phyloP scores from a whole-genome alignment of 2,888 invertebrate genomes.

The Clunio marinus region DNA sequence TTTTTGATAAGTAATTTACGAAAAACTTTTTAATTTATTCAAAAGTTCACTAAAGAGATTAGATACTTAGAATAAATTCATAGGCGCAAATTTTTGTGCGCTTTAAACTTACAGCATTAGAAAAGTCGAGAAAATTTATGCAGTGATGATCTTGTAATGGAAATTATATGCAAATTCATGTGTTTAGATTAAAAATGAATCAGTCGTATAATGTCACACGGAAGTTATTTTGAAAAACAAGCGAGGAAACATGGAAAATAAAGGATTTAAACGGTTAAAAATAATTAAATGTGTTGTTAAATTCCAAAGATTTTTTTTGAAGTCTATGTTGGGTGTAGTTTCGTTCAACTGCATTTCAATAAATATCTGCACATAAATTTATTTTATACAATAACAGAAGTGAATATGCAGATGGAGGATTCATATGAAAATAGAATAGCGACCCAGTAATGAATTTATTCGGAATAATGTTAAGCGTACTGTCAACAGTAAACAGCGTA shows the following conservation, averaged over 20 bases:
- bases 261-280: too few relatives aligned
- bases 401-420: too few relatives aligned
- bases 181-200: too few relatives aligned
- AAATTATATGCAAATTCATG: constrained; percentile 35
- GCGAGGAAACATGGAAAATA: too few relatives aligned
- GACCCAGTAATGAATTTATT: constrained; percentile 19
- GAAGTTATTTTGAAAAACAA: too few relatives aligned
- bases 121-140: not conserved
- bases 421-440: not conserved
- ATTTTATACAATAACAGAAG: too few relatives aligned
- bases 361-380: too few relatives aligned
- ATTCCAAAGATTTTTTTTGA: too few relatives aligned
- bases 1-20: not conserved
- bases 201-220: too few relatives aligned
- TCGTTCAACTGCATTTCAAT: too few relatives aligned
- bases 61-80: constrained; percentile 17
- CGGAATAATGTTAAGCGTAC: constrained; percentile 11
- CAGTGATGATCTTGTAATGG: constrained; percentile 27
- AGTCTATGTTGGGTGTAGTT: too few relatives aligned
- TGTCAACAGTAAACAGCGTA: constrained; percentile 34
- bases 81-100: not conserved
- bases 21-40: constrained; percentile 6
- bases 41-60: constrained; percentile 31
- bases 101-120: not conserved
- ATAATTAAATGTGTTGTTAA: too few relatives aligned